These are phyloP conservation scores for Patiria pectinifera DNA, from an alignment of 53 echinoderm and acorn worm genomes.

Conservation along the genomic window DNA sequence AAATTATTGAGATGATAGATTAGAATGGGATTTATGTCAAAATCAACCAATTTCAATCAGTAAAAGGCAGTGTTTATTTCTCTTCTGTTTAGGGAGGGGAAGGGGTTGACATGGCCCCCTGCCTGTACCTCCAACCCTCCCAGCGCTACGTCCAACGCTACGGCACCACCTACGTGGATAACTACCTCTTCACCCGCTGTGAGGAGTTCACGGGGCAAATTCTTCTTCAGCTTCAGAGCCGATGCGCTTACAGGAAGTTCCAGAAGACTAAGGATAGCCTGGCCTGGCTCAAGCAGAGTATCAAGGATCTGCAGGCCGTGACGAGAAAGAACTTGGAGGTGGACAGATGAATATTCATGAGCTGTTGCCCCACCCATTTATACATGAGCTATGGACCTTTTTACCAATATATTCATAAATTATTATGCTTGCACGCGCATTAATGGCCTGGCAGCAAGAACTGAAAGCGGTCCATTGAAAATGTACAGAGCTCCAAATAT, in stretches of 20 bases:
- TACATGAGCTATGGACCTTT: too few relatives aligned
- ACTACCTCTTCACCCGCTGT: constrained; percentile 56
- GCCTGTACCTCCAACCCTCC: constrained; percentile 70
- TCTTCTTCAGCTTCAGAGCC: constrained; percentile 49
- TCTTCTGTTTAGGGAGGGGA: constrained; percentile 36
- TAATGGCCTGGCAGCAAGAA: too few relatives aligned
- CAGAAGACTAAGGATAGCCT: constrained; percentile 55
- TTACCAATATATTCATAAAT: too few relatives aligned
- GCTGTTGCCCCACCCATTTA: background rate
- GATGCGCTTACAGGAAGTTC: constrained; percentile 66
- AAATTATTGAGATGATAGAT: too few relatives aligned
- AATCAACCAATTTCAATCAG: too few relatives aligned
- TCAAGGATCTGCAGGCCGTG: constrained; percentile 24
- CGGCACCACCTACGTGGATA: constrained; percentile 59
- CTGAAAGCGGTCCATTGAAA: too few relatives aligned
- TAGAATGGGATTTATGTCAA: too few relatives aligned
- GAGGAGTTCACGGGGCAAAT: constrained; percentile 60
- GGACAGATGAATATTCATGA: background rate
- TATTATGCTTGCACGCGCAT: too few relatives aligned
- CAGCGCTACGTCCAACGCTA: constrained; percentile 34
- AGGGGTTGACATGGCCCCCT: constrained; percentile 36
- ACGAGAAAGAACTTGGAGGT: constrained; percentile 12
- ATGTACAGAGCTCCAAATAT: too few relatives aligned
- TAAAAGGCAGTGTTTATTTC: background rate
- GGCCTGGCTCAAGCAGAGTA: constrained; percentile 10